Evolutionary conservation across 2,113 vertebrate species (phyloP), one percentile per base, ranked within the genome.

Genomic region (human (Homo sapiens)): DNA sequence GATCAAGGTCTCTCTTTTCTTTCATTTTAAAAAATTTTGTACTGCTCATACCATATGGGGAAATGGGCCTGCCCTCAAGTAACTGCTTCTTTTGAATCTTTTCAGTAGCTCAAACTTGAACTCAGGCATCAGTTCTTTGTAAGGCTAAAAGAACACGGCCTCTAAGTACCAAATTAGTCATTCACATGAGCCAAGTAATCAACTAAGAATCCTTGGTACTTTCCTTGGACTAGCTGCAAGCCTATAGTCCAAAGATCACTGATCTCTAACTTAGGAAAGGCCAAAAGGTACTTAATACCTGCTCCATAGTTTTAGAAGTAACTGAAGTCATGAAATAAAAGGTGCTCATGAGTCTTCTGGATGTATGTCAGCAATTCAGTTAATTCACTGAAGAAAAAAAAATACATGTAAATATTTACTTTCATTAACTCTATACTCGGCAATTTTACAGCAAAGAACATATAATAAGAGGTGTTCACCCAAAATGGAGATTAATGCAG

Each of bases 371-470:
- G 38, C 64, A 97, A 92, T 76, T 94, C 43, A 85, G 35, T 89
- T 85, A 78, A 94, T 57, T 94, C 79, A 89, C 3, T 57, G 18
- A 94, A 85, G 35, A 43, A 90, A 64, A 76, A 68, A 73, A 87
- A 80, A 66, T 17, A 1, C 61, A 85, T 89, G 18, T 93, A 32
- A 96, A 72, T 55, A n/a, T 91, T 89, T 93, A 93, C 80, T 95
- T 83, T 86, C 78, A 93, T 92, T 93, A 96, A 64, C 79, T 80
- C 25, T 83, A 7, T 95, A 75, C 76, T 76, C 12, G 72, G 68
- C 93, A 88, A 40, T 81, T 96, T 92, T 92, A 94, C 0, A 78
- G 25, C 50, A 95, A 96, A 95, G 55, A 95, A 96, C 18, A 57
- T 27, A 87, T 14, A 72, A 48, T 40, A 76, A 61, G 30, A 93